Conservation (phyloP, 2,797 vertebrate species). For the Syngnathus acus region DNA sequence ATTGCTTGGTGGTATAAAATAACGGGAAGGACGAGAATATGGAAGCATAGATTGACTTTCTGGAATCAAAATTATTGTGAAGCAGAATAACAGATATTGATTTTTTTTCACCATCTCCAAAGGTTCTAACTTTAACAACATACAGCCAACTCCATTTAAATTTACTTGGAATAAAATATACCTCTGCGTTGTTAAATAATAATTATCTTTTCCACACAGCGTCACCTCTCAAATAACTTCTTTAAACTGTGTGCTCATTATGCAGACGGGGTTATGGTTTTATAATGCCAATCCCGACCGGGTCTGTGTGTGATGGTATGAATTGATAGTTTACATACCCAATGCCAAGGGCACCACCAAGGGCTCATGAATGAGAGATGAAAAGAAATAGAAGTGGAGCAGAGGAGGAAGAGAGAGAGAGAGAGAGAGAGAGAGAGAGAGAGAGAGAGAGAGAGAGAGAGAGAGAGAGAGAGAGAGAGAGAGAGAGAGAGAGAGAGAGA, state of each 20-base stretch:
- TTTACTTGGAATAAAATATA: conserved; percentile 15
- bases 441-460: too few species aligned
- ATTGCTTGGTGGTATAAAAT: background rate
- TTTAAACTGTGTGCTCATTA: conserved; percentile 53
- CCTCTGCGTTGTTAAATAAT: conserved; percentile 31
- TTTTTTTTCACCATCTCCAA: background rate
- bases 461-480: conserved; percentile 18
- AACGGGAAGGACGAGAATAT: background rate
- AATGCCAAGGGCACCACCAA: conserved; percentile 67
- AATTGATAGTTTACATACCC: conserved; percentile 64
- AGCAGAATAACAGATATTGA: background rate
- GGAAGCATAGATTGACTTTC: background rate
- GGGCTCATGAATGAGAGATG: conserved; percentile 68
- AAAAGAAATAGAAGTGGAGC: conserved; percentile 56
- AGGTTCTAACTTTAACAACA: background rate
- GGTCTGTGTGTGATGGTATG: conserved; percentile 44
- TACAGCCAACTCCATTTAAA: conserved; percentile 16
- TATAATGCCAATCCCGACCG: conserved; percentile 46
- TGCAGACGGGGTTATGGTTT: conserved; percentile 39
- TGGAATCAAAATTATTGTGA: background rate
- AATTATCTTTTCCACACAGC: conserved; percentile 32
- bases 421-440: too few species aligned
- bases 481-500: too few species aligned
- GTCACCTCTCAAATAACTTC: conserved; percentile 49
- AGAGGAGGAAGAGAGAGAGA: conserved; percentile 34